These are phyloP conservation scores for Mus musculus DNA, from an alignment of 2,113 vertebrate genomes.

Conservation along the genomic window GRCm39 chr17:86152001-86152500, in stretches of 20 bases:
- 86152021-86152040: neutral
- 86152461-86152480: neutral
- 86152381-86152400: too few species aligned
- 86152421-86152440: neutral
- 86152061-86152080: conserved; percentile 61
- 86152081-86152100: conserved; percentile 82
- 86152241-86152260: conserved; percentile 21
- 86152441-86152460: neutral
- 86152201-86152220: conserved; percentile 32
- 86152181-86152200: conserved; percentile 51
- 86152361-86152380: neutral
- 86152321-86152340: neutral
- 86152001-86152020: neutral
- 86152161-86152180: conserved; percentile 84
- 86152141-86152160: conserved; percentile 74
- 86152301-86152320: neutral
- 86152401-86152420: neutral
- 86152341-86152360: neutral
- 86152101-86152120: conserved; percentile 70
- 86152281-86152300: neutral
- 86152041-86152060: neutral
- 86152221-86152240: neutral
- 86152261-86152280: neutral
- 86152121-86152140: conserved; percentile 54
- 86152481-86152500: neutral